Conservation (phyloP, 1,140 invertebrate genomes). For the Lasioglossum albipes region DNA sequence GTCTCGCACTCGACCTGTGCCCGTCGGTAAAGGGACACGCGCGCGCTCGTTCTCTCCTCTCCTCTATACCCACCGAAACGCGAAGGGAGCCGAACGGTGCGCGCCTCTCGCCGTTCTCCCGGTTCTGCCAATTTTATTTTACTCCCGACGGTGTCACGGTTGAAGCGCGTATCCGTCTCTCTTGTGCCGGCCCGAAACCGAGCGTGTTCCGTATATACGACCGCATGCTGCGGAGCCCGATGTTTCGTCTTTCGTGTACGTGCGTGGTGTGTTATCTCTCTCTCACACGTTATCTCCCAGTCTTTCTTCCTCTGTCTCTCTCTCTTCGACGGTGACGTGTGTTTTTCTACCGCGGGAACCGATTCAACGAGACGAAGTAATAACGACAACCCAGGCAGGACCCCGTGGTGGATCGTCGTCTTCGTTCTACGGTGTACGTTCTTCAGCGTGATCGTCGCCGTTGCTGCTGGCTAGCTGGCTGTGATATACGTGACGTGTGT, state of each 20-base stretch:
- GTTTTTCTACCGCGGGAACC: no score
- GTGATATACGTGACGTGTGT: constrained; percentile 55
- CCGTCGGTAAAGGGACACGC: constrained; percentile 66
- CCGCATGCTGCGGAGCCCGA: no score
- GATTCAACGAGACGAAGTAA: no score
- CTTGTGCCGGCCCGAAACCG: constrained; percentile 16
- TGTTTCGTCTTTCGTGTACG: no score
- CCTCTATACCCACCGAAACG: constrained; percentile 63
- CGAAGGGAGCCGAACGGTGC: constrained; percentile 55
- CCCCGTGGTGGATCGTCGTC: background rate
- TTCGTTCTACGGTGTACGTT: background rate
- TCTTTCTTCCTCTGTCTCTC: no score
- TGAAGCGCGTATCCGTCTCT: constrained; percentile 33
- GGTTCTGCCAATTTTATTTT: constrained; percentile 53
- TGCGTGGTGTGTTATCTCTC: no score
- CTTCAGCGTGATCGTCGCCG: constrained; percentile 4
- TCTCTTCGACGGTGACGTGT: no score
- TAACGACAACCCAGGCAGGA: no score
- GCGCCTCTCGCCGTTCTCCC: constrained; percentile 60
- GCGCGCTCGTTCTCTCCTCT: constrained; percentile 52
- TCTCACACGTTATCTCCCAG: no score
- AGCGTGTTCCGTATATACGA: no score
- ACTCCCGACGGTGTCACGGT: constrained; percentile 47
- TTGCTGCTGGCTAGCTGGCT: constrained; percentile 14
- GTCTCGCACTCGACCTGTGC: constrained; percentile 47